phyloP scores from a whole-genome alignment of 2,888 invertebrate species.

The Orchestes rusci region DNA sequence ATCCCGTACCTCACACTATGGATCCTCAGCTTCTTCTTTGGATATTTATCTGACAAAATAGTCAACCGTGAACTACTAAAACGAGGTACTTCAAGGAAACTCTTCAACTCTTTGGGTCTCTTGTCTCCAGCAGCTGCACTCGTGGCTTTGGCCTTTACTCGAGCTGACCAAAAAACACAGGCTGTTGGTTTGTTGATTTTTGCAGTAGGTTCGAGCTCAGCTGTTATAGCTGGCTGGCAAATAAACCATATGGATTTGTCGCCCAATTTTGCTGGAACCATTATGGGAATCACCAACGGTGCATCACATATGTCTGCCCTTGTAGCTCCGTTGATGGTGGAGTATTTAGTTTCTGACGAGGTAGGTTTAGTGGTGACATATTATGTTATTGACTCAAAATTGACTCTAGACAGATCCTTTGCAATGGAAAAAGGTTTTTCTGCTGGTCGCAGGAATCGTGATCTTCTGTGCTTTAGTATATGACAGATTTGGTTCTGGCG shows the following conservation, averaged over 20 bases:
- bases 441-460: constrained; percentile 56
- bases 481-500: constrained; percentile 52
- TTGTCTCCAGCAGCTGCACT: constrained; percentile 62
- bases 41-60: constrained; percentile 55
- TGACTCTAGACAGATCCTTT: constrained; percentile 51
- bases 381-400: not conserved
- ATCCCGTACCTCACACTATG: constrained; percentile 69
- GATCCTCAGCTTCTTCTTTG: constrained; percentile 62
- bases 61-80: constrained; percentile 42
- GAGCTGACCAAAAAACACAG: constrained; percentile 48
- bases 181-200: constrained; percentile 59
- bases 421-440: constrained; percentile 70
- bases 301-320: constrained; percentile 68
- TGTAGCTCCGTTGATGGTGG: constrained; percentile 65
- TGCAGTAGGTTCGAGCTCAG: constrained; percentile 66
- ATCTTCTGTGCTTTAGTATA: constrained; percentile 10
- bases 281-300: constrained; percentile 78
- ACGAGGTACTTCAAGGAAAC: constrained; percentile 31
- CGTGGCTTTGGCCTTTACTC: constrained; percentile 52
- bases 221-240: constrained; percentile 65
- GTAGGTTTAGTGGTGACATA: constrained; percentile 51
- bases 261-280: constrained; percentile 64
- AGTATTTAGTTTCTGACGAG: constrained; percentile 58
- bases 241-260: constrained; percentile 76
- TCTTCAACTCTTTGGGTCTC: constrained; percentile 37